phyloP scores from a whole-genome alignment of 1,140 invertebrate species.

The Achatina immaculata region DNA sequence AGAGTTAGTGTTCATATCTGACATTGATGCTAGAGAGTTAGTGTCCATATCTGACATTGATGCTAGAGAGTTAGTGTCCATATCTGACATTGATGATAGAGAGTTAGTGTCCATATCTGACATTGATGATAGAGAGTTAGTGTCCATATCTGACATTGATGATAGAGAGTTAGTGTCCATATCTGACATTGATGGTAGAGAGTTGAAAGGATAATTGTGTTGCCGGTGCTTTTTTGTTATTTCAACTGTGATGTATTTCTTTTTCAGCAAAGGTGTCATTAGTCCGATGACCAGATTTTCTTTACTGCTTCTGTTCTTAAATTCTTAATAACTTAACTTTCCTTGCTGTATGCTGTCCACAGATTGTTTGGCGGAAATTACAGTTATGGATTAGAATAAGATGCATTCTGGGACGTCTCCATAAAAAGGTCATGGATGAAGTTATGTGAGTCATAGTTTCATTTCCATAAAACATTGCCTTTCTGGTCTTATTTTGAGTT shows the following conservation, averaged over 20 bases:
- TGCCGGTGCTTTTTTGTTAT: neutral
- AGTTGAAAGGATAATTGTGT: neutral
- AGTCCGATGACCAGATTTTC: neutral
- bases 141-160: too few species aligned
- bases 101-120: too few species aligned
- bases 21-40: too few species aligned
- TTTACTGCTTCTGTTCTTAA: neutral
- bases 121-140: too few species aligned
- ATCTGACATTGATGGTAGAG: too few species aligned
- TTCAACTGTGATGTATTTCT: neutral
- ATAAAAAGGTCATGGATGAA: constrained; percentile 4
- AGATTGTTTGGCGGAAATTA: constrained; percentile 38
- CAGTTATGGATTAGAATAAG: constrained; percentile 33
- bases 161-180: too few species aligned
- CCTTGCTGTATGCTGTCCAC: neutral
- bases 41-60: too few species aligned
- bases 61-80: too few species aligned
- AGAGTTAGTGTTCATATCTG: too few species aligned
- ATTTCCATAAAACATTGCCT: neutral
- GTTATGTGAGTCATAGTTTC: constrained; percentile 32
- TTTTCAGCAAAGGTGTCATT: neutral
- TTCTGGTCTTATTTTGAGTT: neutral
- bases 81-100: too few species aligned
- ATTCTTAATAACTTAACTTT: neutral
- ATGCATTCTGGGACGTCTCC: constrained; percentile 14